These are phyloP conservation scores for Apodemus speciosus DNA, from an alignment of 2,113 vertebrate genomes.

Conservation along the genomic window DNA sequence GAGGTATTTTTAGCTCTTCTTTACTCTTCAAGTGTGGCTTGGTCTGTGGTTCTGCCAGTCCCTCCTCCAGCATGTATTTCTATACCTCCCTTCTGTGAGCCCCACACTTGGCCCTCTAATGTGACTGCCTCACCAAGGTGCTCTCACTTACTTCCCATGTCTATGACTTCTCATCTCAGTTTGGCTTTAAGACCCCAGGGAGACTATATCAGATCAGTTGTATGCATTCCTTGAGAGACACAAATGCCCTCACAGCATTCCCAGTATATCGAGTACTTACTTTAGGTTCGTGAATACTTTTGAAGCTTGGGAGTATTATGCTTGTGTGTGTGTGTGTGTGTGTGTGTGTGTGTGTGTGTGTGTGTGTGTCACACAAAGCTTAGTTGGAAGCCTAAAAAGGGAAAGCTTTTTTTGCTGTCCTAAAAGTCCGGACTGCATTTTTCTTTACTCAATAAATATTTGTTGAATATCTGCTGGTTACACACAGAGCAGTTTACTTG, in stretches of 20 bases:
- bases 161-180: neutral
- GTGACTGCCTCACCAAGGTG: neutral
- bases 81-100: neutral
- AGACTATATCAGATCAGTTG: conserved; percentile 25
- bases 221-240: neutral
- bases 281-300: conserved; percentile 22
- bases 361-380: neutral
- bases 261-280: neutral
- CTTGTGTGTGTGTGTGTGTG: neutral
- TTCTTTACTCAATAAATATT: conserved; percentile 58
- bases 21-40: neutral
- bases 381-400: conserved; percentile 37
- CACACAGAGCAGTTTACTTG: conserved; percentile 19
- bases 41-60: neutral
- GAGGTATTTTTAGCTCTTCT: neutral
- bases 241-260: conserved; percentile 1
- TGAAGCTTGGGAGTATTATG: neutral
- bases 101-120: neutral
- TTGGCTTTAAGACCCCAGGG: conserved; percentile 44
- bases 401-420: conserved; percentile 6
- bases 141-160: conserved; percentile 24
- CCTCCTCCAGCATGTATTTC: neutral
- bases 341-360: no score
- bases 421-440: conserved; percentile 26
- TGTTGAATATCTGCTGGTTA: conserved; percentile 35